phyloP scores from a whole-genome alignment of 2,797 vertebrate genomes.

The Coccyzus lansbergi region DNA sequence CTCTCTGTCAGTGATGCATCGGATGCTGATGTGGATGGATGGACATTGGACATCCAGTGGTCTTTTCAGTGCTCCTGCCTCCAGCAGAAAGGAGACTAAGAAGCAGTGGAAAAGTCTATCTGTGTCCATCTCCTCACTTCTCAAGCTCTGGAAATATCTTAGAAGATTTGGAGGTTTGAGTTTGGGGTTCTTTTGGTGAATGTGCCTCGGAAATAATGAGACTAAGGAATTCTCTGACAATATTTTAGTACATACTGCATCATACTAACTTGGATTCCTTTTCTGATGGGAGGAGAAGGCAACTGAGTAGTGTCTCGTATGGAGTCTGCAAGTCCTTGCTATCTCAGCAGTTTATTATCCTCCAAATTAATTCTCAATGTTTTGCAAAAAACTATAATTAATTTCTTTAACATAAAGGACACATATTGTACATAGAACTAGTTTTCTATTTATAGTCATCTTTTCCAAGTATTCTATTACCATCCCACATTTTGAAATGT shows the following conservation, averaged over 20 bases:
- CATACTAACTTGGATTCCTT: background rate
- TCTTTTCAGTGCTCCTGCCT: background rate
- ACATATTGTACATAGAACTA: background rate
- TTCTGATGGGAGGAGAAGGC: background rate
- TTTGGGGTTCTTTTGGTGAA: background rate
- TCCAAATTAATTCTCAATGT: background rate
- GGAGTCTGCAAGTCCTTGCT: background rate
- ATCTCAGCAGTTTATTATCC: background rate
- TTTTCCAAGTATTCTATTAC: constrained; percentile 22
- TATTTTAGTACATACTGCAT: constrained; percentile 5
- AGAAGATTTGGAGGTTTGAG: background rate
- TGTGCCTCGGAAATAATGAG: background rate
- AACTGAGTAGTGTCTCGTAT: background rate
- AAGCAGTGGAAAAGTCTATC: background rate
- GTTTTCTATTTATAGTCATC: background rate
- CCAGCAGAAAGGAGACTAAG: background rate
- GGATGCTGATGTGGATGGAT: background rate
- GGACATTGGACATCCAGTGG: accelerated
- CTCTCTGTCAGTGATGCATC: accelerated
- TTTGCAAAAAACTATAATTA: background rate
- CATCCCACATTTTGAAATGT: constrained; percentile 2
- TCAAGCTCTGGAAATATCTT: background rate
- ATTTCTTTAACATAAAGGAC: constrained; percentile 29
- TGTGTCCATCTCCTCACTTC: background rate
- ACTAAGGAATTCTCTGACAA: background rate